Evolutionary conservation across 1,140 invertebrate species (phyloP).

Genomic region (Laupala kohalensis): DNA sequence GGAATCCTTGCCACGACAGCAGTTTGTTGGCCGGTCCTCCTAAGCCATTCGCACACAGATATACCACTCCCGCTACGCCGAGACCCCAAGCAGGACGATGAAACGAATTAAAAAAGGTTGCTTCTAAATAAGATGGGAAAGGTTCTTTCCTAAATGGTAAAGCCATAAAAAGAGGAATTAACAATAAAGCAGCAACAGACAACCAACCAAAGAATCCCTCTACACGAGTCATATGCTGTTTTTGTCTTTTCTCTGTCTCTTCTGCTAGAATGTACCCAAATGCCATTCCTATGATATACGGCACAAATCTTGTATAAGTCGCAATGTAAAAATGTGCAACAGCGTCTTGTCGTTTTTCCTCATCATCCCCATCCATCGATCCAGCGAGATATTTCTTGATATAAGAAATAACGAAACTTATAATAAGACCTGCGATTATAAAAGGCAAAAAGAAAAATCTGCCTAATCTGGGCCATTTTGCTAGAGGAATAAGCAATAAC

Average conservation of each 20-base stretch:
- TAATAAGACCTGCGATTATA: background rate
- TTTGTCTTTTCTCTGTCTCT: background rate
- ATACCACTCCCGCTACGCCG: background rate
- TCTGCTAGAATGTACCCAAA: background rate
- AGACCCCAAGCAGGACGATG: background rate
- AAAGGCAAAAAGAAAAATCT: background rate
- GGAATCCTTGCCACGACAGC: constrained; percentile 36
- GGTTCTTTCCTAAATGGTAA: background rate
- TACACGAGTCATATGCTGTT: background rate
- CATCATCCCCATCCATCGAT: background rate
- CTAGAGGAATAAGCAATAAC: background rate
- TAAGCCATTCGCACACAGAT: constrained; percentile 3
- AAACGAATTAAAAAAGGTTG: background rate
- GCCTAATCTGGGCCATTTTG: background rate
- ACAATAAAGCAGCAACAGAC: background rate
- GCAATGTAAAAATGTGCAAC: background rate
- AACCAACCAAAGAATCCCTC: background rate
- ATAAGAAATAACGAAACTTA: background rate
- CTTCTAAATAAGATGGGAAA: background rate
- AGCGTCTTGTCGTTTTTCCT: background rate
- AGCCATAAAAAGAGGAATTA: background rate
- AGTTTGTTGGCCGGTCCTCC: constrained; percentile 36
- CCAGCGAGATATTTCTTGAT: background rate
- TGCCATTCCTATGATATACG: background rate
- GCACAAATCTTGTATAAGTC: background rate